phyloP scores from a whole-genome alignment of 1,140 invertebrate genomes.

The Diplogasteroides magnus region DNA sequence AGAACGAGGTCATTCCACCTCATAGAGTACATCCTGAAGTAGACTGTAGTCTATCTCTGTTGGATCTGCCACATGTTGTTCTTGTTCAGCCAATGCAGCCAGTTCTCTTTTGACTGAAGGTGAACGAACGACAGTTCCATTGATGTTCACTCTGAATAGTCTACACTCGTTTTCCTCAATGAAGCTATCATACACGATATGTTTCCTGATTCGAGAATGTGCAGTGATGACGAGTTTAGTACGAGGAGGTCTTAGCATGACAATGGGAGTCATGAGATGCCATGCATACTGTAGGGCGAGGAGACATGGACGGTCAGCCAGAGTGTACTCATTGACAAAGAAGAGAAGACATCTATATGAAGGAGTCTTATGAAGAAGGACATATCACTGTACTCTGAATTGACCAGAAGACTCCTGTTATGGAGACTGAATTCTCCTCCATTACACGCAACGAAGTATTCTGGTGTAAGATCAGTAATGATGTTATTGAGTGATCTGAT shows the following conservation, averaged over 20 bases:
- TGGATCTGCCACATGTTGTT: neutral
- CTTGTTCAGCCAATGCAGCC: neutral
- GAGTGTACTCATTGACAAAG: slow-evolving; percentile 36
- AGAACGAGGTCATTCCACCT: slow-evolving; percentile 13
- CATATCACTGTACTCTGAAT: neutral
- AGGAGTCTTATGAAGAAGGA: neutral
- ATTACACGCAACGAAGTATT: slow-evolving; percentile 31
- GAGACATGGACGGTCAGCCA: slow-evolving; percentile 30
- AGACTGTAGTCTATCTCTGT: slow-evolving; percentile 25
- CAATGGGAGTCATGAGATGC: slow-evolving; percentile 31
- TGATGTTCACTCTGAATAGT: neutral
- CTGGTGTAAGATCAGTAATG: slow-evolving; percentile 24
- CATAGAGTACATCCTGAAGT: slow-evolving; percentile 32
- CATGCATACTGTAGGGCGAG: slow-evolving; percentile 38
- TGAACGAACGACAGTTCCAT: neutral
- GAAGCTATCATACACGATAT: neutral
- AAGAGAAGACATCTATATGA: slow-evolving; percentile 25
- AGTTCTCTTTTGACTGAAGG: neutral
- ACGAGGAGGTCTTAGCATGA: slow-evolving; percentile 34
- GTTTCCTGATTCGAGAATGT: neutral
- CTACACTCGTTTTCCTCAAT: neutral
- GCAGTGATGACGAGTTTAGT: slow-evolving; percentile 33
- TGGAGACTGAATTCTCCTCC: neutral
- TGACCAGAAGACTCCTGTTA: neutral
- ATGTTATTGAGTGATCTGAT: slow-evolving; percentile 29